Evolutionary conservation across 1,140 invertebrate species (phyloP), one percentile per base, ranked within the genome.

Genomic region (Atopsyche davidsoni): DNA sequence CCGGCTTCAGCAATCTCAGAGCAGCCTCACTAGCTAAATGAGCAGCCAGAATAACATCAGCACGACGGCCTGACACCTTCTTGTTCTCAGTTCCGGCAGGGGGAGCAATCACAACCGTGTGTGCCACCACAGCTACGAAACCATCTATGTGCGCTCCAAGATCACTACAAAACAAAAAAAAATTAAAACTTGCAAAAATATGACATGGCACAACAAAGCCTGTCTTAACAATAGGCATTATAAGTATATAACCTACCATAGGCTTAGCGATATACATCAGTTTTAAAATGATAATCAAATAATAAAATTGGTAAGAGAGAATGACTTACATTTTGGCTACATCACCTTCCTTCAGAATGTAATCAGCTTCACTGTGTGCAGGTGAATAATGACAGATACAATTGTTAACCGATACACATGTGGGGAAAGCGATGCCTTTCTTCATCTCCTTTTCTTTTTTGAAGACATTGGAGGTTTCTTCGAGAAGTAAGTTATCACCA

Each of bases 311-410:
- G 7, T 13, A n/a, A n/a, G 9, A 10, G n/a, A 35, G 10, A 23
- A 11, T 23, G 25, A 77, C 86, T 85, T 80, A 95, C 90, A 99
- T 87, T 85, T 99, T 99, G 48, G 96, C 93, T 60, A 99, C 74
- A 79, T 99, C 96, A 28, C 90, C 94, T 63, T 90, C 83, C 69
- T 94, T 89, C 13, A 99, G 69, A 44, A 81, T 76, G 54, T 89
- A 83, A 72, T 96, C 92, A 35, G 85, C 75, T 74, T 99, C 96
- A 73, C 86, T 93, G 54, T 85, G 85, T 41, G 97, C 81, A 13
- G 97, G 97, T 35, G 95, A 98, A 69, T 89, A 99, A 67, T 99
- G 96, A 69, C 96, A 98, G 67, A 99, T 96, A 75, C 94, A 97
- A 72, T 99, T 98, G 72, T 99, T 98, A 7, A 98, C 87, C 17